A percentile compares a stretch with the other conserved stretches of the same genome.
Conservation (phyloP, 2,888 invertebrate species). For the Xestobium rufovillosum region DNA sequence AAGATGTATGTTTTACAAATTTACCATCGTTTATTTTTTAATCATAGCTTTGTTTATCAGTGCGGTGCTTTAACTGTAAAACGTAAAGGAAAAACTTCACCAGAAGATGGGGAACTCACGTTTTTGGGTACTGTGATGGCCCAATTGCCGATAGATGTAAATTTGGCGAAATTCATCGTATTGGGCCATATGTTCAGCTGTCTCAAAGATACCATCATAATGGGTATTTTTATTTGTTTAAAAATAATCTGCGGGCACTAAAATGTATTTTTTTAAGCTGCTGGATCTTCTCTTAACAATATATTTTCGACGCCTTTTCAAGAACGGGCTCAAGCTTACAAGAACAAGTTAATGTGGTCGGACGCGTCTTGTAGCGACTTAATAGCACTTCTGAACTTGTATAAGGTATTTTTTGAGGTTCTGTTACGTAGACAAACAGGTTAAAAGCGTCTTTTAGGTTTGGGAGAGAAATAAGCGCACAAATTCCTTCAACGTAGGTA, state of each 20-base stretch:
- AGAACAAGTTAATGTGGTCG: conserved; percentile 73
- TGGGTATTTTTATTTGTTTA: too few species aligned
- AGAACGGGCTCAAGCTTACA: conserved; percentile 60
- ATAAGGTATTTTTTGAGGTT: conserved; percentile 53
- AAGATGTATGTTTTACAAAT: conserved; percentile 52
- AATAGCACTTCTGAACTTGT: conserved; percentile 73
- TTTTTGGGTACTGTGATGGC: conserved; percentile 80
- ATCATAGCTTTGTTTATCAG: conserved; percentile 39
- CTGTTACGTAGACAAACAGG: too few species aligned
- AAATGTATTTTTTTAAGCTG: conserved; percentile 50
- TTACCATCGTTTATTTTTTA: not conserved
- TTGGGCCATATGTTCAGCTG: conserved; percentile 81
- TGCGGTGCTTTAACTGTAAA: conserved; percentile 70
- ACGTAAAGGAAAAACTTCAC: conserved; percentile 35
- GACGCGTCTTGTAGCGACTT: conserved; percentile 78
- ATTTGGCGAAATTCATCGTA: conserved; percentile 73
- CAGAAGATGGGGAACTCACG: conserved; percentile 76
- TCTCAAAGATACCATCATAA: conserved; percentile 76
- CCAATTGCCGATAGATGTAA: conserved; percentile 73
- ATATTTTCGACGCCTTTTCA: conserved; percentile 70
- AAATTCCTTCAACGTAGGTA: conserved; percentile 48
- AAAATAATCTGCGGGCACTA: too few species aligned
- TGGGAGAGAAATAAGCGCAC: conserved; percentile 58
- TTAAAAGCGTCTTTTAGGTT: conserved; percentile 46
- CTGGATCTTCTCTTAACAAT: conserved; percentile 73